phyloP scores from a whole-genome alignment of 2,888 invertebrate genomes.

The Drosophila neonasuta region DNA sequence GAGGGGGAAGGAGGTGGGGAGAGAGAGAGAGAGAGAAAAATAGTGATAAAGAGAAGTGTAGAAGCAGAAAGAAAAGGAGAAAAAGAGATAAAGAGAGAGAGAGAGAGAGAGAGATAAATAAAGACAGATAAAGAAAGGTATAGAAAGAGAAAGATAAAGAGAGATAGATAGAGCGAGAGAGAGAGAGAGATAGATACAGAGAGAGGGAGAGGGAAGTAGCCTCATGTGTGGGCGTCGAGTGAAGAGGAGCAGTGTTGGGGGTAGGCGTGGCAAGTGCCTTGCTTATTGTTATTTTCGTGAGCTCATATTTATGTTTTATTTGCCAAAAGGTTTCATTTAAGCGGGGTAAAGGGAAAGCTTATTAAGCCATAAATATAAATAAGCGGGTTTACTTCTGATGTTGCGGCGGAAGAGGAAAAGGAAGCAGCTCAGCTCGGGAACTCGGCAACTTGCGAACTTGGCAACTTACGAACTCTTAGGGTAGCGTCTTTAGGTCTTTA shows the following conservation, averaged over 20 bases:
- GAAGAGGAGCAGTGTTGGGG: not conserved
- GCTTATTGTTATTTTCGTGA: constrained; percentile 43
- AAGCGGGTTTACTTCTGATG: constrained; percentile 48
- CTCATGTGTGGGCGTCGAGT: constrained; percentile 1
- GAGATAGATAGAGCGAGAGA: too few relatives aligned
- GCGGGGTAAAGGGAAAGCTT: constrained; percentile 31
- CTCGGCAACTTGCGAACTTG: constrained; percentile 8
- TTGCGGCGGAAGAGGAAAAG: constrained; percentile 45
- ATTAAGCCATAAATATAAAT: constrained; percentile 72
- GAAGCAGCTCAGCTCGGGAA: constrained; percentile 6
- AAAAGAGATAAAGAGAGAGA: not conserved
- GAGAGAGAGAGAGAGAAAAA: not conserved
- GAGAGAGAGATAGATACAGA: not conserved
- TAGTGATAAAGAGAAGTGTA: too few relatives aligned
- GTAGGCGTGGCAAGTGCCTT: not conserved
- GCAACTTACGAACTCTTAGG: constrained; percentile 7
- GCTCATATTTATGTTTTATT: constrained; percentile 55
- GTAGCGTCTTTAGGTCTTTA: constrained; percentile 14
- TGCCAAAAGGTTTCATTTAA: constrained; percentile 21
- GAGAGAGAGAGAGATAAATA: not conserved
- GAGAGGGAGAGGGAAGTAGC: not conserved
- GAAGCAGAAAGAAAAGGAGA: too few relatives aligned
- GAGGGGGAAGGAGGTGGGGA: not conserved
- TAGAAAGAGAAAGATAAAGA: not conserved
- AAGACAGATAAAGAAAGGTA: too few relatives aligned